Conservation (phyloP, 2,797 vertebrate genomes). For the Chloroceryle inda region DNA sequence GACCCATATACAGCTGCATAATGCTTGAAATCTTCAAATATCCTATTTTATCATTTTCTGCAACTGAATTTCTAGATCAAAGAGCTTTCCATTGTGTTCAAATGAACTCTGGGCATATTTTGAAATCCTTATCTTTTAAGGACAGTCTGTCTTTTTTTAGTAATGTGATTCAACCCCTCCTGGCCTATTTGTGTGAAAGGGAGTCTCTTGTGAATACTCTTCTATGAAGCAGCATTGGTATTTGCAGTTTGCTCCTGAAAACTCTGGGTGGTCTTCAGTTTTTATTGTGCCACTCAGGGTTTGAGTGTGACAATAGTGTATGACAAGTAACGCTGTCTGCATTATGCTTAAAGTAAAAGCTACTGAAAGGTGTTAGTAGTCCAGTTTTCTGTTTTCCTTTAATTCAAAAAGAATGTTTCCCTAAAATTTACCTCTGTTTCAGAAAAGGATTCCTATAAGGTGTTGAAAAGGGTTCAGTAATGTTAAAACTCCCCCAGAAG, state of each 20-base stretch:
- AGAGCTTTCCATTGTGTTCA: background rate
- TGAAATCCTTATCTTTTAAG: background rate
- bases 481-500: background rate
- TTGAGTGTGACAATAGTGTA: background rate
- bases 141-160: background rate
- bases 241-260: background rate
- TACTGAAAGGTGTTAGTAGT: background rate
- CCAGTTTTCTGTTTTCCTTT: background rate
- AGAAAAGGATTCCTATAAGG: background rate
- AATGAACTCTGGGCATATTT: background rate
- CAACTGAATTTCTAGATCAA: background rate
- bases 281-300: background rate
- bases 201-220: background rate
- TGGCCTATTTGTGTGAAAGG: background rate
- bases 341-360: background rate
- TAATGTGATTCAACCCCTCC: background rate
- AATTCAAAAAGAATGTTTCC: background rate
- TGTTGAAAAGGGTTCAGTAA: background rate
- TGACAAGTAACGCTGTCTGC: fast-evolving
- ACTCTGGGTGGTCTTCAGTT: conserved; percentile 19
- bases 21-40: background rate
- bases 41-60: background rate
- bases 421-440: background rate
- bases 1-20: background rate
- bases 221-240: background rate